These are phyloP conservation scores for Pachyramphus minor DNA, from an alignment of 2,113 vertebrate genomes.

Conservation along the genomic window DNA sequence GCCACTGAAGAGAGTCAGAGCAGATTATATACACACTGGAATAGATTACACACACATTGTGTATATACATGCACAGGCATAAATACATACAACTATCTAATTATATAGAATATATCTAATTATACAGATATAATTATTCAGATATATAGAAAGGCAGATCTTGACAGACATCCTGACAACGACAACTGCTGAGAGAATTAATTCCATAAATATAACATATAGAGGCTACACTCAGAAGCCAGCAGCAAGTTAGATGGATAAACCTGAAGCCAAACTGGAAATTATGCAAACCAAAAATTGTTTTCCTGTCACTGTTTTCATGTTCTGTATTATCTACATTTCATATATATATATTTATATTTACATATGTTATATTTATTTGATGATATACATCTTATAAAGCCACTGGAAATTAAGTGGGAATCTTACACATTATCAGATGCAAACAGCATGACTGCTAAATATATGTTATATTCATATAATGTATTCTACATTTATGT, in stretches of 20 bases:
- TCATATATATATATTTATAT: neutral
- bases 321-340: neutral
- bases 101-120: neutral
- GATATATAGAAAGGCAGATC: neutral
- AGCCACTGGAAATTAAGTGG: neutral
- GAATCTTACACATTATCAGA: neutral
- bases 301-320: neutral
- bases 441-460: neutral
- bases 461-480: neutral
- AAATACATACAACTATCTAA: neutral
- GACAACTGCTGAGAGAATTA: neutral
- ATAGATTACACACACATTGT: neutral
- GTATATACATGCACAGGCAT: rapidly evolving
- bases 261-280: neutral
- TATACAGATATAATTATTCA: neutral
- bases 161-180: neutral
- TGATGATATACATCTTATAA: neutral
- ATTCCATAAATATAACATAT: neutral
- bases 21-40: neutral
- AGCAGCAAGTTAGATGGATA: neutral
- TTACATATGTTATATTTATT: neutral
- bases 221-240: neutral
- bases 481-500: neutral
- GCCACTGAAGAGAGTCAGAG: neutral
- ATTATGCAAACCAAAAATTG: neutral